These are phyloP conservation scores for Drosophila guanche DNA, from an alignment of 1,140 invertebrate species.

Conservation along the genomic window DNA sequence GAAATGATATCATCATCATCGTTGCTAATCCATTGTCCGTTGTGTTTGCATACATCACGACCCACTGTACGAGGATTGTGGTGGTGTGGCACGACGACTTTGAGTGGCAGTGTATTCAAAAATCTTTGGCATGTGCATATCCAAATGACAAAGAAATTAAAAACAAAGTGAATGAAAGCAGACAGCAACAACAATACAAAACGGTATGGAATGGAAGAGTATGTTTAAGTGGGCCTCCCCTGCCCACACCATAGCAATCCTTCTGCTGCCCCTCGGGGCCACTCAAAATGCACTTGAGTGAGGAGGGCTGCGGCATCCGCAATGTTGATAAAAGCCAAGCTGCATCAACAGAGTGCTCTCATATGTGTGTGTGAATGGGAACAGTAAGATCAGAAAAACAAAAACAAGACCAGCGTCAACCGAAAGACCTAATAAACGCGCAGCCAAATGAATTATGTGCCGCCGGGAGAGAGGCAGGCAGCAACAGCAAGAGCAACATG, in stretches of 20 bases:
- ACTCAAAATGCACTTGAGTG: constrained; percentile 40
- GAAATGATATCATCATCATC: too few species aligned
- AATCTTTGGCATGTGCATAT: constrained; percentile 42
- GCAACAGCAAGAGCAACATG: constrained; percentile 14
- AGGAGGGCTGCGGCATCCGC: constrained; percentile 1
- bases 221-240: constrained; percentile 16
- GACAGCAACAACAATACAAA: constrained; percentile 13
- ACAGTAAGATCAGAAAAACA: constrained; percentile 20
- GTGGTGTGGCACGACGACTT: constrained; percentile 27
- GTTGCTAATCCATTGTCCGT: too few species aligned
- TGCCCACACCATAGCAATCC: neutral
- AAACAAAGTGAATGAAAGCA: constrained; percentile 18
- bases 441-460: constrained; percentile 33
- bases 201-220: constrained; percentile 20
- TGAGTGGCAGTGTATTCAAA: constrained; percentile 24
- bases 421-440: constrained; percentile 34
- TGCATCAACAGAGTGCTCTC: constrained; percentile 34
- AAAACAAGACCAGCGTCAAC: constrained; percentile 3
- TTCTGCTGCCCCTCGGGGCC: constrained; percentile 1
- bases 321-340: constrained; percentile 48
- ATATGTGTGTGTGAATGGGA: constrained; percentile 22
- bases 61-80: too few species aligned
- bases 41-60: too few species aligned
- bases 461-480: neutral
- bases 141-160: constrained; percentile 36